Evolutionary conservation across 1,140 invertebrate genomes (phyloP), one percentile per base, ranked within the genome.

Genomic region (Cydia amplana): DNA sequence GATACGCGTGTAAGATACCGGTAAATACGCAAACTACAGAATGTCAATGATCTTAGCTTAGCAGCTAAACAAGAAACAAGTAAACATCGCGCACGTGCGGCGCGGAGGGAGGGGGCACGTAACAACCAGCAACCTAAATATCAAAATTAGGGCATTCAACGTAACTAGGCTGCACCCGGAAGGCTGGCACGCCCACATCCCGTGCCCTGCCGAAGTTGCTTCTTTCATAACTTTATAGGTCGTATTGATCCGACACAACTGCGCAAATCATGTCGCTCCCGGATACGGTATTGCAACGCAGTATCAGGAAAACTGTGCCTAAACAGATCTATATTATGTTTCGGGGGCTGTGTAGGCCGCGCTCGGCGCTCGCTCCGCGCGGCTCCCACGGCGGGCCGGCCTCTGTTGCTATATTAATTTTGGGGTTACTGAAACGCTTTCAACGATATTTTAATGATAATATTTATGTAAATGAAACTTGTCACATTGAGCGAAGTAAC

Each of bases 101-200:
- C 65, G 65, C 3, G 65, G 65, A 40, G 65, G 28, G 64, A 40
- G n/a, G 65, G 65, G 32, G 28, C 4, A 10, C 65, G 65, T 36
- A 70, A 70, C 65, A 70, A 70, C 65, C 65, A 32, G 65, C 65
- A 70, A 70, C 65, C 65, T 70, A 70, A 70, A 86, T 85, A 84
- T 88, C 91, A 90, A 91, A 91, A 92, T 92, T 92, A 92, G 91
- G 91, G 88, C 89, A 91, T 91, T 88, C 91, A 90, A 88, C 85
- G 89, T 87, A 92, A 90, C 90, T 91, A 92, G 89, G 89, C 87
- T 90, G 89, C 88, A 89, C 85, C 85, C 63, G 80, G 85, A 87
- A 88, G 85, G 88, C 51, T 51, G 73, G 51, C 82, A 87, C 89
- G 85, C 87, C 87, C 87, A 85, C 84, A 86, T 85, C 87, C 87